Conservation (phyloP, 2,888 invertebrate species). For the Stenurella melanura region DNA sequence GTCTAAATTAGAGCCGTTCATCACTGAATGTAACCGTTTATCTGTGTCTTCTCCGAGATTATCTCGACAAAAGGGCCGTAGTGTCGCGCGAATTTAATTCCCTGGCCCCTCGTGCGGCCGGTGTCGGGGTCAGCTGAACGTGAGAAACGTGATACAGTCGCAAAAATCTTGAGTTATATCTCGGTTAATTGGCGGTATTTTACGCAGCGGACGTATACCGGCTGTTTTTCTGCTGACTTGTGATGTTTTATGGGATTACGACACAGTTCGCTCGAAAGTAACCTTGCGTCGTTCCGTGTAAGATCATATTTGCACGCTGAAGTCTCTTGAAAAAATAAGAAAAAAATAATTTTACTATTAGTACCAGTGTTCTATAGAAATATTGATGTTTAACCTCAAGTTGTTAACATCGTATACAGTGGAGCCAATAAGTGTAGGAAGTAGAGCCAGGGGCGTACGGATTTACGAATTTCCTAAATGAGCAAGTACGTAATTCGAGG, state of each 20-base stretch:
- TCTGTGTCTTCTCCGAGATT: conserved; percentile 40
- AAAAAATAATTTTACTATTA: too few species aligned
- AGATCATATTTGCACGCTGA: too few species aligned
- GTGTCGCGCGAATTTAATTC: conserved; percentile 8
- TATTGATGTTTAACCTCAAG: too few species aligned
- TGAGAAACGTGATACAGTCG: background rate
- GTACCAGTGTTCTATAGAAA: too few species aligned
- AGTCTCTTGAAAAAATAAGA: too few species aligned
- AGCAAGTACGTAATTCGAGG: too few species aligned
- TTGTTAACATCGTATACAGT: too few species aligned
- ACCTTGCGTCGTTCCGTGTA: background rate
- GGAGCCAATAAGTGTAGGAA: too few species aligned
- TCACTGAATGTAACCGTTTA: conserved; percentile 41
- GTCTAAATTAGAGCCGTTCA: conserved; percentile 46
- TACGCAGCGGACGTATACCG: background rate
- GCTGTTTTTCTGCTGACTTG: background rate
- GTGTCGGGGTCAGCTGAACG: background rate
- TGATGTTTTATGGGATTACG: background rate
- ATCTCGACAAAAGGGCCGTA: conserved; percentile 32
- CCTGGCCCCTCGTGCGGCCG: background rate
- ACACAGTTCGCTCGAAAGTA: too few species aligned
- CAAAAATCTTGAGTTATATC: conserved; percentile 9
- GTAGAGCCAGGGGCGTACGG: too few species aligned
- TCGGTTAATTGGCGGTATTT: background rate
- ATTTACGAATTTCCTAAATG: too few species aligned